These are phyloP conservation scores for Temnothorax longispinosus DNA, from an alignment of 1,140 invertebrate genomes.

Conservation along the genomic window DNA sequence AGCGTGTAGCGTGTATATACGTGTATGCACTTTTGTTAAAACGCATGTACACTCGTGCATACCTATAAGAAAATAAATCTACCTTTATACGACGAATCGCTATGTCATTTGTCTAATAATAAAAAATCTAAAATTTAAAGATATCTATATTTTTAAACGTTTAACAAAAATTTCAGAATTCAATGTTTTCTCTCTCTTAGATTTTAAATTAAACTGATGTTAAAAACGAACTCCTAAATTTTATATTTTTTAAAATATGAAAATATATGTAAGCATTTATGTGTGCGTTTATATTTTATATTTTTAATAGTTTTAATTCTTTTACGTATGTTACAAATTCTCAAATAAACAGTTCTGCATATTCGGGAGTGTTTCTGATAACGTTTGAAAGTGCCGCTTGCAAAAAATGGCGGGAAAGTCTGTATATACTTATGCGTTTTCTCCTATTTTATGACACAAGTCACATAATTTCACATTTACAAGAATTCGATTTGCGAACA, in stretches of 20 bases:
- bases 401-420: neutral
- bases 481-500: neutral
- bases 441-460: neutral
- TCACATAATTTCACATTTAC: neutral
- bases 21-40: constrained; percentile 41
- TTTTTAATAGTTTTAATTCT: neutral
- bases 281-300: neutral
- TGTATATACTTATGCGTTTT: neutral
- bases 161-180: neutral
- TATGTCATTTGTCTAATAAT: constrained; percentile 5
- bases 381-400: constrained; percentile 2
- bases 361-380: neutral
- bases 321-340: neutral
- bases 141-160: neutral
- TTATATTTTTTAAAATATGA: neutral
- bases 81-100: constrained; percentile 43
- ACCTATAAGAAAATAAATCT: constrained; percentile 48
- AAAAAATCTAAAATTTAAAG: neutral
- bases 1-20: constrained; percentile 45
- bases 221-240: neutral
- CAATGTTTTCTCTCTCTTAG: neutral
- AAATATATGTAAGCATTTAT: neutral
- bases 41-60: constrained; percentile 46
- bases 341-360: neutral
- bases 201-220: neutral